Conservation (phyloP, 2,797 vertebrate genomes). For the Manis crassicaudata region DNA sequence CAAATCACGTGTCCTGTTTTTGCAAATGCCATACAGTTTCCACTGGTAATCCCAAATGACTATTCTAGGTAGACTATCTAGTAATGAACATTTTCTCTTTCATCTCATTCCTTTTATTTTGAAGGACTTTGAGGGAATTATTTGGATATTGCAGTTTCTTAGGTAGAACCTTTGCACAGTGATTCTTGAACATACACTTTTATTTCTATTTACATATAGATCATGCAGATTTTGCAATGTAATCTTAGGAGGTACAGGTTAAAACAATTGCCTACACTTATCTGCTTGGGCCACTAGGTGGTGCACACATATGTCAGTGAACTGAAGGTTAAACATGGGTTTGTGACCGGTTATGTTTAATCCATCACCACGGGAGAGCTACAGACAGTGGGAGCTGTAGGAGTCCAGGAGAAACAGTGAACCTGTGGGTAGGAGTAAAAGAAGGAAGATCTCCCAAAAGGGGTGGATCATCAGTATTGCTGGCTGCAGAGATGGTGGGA, state of each 20-base stretch:
- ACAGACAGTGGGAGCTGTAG: not conserved
- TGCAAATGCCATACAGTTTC: not conserved
- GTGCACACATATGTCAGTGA: conserved; percentile 57
- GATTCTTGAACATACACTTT: not conserved
- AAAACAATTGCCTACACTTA: conserved; percentile 42
- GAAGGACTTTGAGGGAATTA: not conserved
- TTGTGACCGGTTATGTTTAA: conserved; percentile 4
- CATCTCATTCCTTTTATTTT: conserved; percentile 35
- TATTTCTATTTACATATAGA: conserved; percentile 37
- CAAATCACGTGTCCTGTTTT: not conserved
- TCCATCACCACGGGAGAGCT: not conserved
- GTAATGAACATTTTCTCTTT: conserved; percentile 1
- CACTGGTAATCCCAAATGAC: not conserved
- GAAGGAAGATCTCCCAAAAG: not conserved
- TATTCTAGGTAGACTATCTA: not conserved
- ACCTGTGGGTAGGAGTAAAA: not conserved
- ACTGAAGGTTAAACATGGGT: conserved; percentile 33
- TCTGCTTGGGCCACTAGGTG: conserved; percentile 66
- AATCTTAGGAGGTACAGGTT: not conserved
- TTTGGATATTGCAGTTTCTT: not conserved
- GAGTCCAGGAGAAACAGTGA: not conserved
- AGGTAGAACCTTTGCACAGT: not conserved
- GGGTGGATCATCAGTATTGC: not conserved
- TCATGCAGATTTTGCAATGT: not conserved
- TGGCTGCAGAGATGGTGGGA: not conserved